A percentile compares a stretch with the other conserved stretches of the same genome.
These are phyloP conservation scores for Calephelis nemesis DNA, from an alignment of 1,140 invertebrate species.

Conservation along the genomic window DNA sequence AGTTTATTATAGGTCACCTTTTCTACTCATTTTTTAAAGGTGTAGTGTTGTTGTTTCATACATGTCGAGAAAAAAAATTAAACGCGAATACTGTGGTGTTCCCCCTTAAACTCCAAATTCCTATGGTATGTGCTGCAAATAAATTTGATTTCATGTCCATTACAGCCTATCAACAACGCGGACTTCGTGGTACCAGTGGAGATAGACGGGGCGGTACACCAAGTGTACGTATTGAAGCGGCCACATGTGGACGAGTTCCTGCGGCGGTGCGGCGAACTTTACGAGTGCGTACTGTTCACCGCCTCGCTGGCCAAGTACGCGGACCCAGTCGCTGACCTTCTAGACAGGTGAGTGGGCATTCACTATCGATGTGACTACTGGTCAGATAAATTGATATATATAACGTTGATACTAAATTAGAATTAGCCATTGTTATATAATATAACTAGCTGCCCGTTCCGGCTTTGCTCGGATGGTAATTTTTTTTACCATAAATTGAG, in stretches of 20 bases:
- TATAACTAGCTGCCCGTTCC: too few species aligned
- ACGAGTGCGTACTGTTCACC: conserved; percentile 99
- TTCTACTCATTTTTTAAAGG: too few species aligned
- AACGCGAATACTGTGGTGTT: background rate
- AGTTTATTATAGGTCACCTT: too few species aligned
- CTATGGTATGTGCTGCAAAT: background rate
- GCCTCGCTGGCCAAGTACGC: conserved; percentile 99
- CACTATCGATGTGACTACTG: background rate
- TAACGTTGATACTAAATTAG: too few species aligned
- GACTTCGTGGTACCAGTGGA: conserved; percentile 99
- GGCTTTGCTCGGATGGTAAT: too few species aligned
- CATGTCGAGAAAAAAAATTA: too few species aligned
- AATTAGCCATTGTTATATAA: too few species aligned
- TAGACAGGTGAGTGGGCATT: conserved; percentile 84
- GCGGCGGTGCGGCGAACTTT: conserved; percentile 97
- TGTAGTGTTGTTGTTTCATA: too few species aligned
- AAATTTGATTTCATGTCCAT: conserved; percentile 17
- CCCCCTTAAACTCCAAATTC: background rate
- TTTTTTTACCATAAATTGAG: too few species aligned
- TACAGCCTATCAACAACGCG: conserved; percentile 98
- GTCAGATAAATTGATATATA: background rate
- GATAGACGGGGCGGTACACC: conserved; percentile 99
- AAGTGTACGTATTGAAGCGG: conserved; percentile 99
- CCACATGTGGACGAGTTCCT: conserved; percentile 99
- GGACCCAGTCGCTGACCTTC: conserved; percentile 98